Evolutionary conservation across 2,888 invertebrate species (phyloP).

Genomic region (Acholoe squamosa): DNA sequence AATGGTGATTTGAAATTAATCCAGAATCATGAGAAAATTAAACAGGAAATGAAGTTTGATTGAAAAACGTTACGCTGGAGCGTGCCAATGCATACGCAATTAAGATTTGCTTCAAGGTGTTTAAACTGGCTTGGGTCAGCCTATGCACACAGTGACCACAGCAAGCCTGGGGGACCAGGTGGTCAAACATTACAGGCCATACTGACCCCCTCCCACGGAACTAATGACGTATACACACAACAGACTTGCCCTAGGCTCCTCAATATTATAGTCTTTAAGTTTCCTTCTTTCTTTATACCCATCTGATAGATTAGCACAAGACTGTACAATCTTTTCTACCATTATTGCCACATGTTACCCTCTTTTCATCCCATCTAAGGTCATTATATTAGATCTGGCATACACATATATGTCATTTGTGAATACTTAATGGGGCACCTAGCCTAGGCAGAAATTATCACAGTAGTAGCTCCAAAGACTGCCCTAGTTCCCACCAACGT

Average conservation of each 20-base stretch:
- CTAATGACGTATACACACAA: conserved; percentile 13
- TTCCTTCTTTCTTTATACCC: background rate
- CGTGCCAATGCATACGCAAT: background rate
- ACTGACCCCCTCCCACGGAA: background rate
- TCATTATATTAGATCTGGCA: no score
- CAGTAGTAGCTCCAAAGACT: no score
- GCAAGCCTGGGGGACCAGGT: background rate
- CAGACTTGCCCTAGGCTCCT: background rate
- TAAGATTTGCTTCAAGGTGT: conserved; percentile 7
- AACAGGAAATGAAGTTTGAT: no score
- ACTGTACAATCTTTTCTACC: background rate
- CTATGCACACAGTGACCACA: background rate
- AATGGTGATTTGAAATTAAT: no score
- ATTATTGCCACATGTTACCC: no score
- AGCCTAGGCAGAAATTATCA: no score
- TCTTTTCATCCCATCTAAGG: no score
- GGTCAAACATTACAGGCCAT: conserved; percentile 21
- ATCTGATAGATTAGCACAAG: background rate
- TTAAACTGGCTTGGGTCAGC: background rate
- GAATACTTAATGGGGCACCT: no score
- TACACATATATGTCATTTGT: no score
- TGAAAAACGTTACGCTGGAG: no score
- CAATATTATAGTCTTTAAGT: background rate
- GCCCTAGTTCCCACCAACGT: no score
- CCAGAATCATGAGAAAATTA: no score